Evolutionary conservation across 2,113 vertebrate species (phyloP).

Genomic region (Psammodynastes pulverulentus): DNA sequence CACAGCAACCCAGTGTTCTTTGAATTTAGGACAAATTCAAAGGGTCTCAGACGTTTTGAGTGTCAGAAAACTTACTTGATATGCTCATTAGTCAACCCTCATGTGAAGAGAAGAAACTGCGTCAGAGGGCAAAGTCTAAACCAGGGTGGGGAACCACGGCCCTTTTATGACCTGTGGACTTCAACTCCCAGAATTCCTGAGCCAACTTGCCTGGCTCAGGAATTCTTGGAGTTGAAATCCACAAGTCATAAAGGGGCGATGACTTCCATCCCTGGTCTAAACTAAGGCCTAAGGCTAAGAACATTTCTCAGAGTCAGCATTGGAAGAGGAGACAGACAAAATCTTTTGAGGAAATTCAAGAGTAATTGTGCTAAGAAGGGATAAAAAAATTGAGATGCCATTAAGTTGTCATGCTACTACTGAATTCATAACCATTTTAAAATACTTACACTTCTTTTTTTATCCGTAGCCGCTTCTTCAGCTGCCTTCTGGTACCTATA

Average conservation of each 20-base stretch:
- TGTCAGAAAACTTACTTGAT: constrained; percentile 46
- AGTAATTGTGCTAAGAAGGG: background rate
- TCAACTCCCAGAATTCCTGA: background rate
- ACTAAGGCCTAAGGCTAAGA: constrained; percentile 12
- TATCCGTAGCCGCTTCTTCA: constrained; percentile 74
- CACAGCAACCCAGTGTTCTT: constrained; percentile 28
- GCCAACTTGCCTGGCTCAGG: background rate
- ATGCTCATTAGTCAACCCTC: constrained; percentile 30
- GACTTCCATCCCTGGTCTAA: background rate
- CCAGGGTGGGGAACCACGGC: background rate
- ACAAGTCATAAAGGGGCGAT: background rate
- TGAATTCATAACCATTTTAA: background rate
- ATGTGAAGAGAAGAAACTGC: constrained; percentile 17
- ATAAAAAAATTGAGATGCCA: fast-evolving
- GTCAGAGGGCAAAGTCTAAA: constrained; percentile 17
- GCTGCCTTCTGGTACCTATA: constrained; percentile 80
- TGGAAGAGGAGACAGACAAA: background rate
- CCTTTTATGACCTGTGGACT: background rate
- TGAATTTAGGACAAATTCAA: constrained; percentile 27
- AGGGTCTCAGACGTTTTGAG: constrained; percentile 14
- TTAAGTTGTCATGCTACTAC: background rate
- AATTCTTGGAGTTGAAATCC: background rate
- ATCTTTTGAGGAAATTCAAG: background rate
- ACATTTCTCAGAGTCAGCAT: constrained; percentile 33
- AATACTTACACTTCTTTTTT: constrained; percentile 72